Percentiles rank a stretch among this genome's conserved stretches.
Conservation (phyloP, 2,797 vertebrate genomes). For the Gouania willdenowi region DNA sequence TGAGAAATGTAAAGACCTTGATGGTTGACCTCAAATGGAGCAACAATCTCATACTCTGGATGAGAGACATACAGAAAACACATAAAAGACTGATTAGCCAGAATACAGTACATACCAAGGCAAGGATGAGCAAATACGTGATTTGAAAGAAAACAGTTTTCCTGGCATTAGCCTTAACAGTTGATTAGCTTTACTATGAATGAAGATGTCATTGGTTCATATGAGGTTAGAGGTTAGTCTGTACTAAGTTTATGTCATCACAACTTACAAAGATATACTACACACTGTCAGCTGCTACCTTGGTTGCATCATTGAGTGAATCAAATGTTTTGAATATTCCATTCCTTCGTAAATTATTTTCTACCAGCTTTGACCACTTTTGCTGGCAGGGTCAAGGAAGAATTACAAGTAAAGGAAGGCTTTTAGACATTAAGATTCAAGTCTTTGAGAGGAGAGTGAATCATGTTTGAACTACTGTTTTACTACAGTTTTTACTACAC, state of each 20-base stretch:
- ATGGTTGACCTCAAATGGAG: slow-evolving; percentile 82
- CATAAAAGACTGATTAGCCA: no score
- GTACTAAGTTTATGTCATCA: slow-evolving; percentile 19
- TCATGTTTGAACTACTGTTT: slow-evolving; percentile 56
- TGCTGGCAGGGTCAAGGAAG: slow-evolving; percentile 38
- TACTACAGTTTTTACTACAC: slow-evolving; percentile 50
- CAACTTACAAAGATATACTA: slow-evolving; percentile 4
- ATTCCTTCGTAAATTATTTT: slow-evolving; percentile 17
- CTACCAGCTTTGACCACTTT: slow-evolving; percentile 42
- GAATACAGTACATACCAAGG: no score
- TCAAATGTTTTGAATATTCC: slow-evolving; percentile 7
- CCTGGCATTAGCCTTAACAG: no score
- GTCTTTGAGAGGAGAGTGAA: slow-evolving; percentile 37
- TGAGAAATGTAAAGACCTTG: slow-evolving; percentile 79
- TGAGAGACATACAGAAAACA: background rate
- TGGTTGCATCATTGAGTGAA: slow-evolving; percentile 1
- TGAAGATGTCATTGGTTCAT: no score
- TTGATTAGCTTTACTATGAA: no score
- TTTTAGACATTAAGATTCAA: slow-evolving; percentile 38
- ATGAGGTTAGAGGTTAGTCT: background rate
- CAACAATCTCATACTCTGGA: slow-evolving; percentile 84
- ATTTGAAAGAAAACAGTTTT: no score
- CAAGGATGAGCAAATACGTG: no score
- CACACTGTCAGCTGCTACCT: slow-evolving; percentile 13
- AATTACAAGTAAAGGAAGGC: slow-evolving; percentile 53